Percentiles rank a stretch among this genome's conserved stretches.
Conservation (phyloP, 1,140 invertebrate species). For the Drosophila kohkoa region DNA sequence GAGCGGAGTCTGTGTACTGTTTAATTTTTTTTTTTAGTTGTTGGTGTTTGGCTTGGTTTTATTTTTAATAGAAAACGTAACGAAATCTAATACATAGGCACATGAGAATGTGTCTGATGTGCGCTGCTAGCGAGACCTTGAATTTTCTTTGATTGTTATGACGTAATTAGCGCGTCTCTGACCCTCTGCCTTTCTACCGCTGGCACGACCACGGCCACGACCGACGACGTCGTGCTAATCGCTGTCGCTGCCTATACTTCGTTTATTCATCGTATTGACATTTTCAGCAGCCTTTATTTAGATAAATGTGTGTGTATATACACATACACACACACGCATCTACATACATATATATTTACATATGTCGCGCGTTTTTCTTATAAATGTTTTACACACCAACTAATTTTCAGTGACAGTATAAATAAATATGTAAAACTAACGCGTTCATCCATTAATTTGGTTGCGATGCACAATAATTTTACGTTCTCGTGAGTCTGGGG, state of each 20-base stretch:
- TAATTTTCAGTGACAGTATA: background rate
- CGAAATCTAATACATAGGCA: conserved; percentile 75
- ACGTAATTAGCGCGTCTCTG: conserved; percentile 78
- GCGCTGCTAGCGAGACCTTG: conserved; percentile 69
- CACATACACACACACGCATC: background rate
- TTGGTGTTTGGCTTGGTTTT: conserved; percentile 53
- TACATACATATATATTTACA: conserved; percentile 24
- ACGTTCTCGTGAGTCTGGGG: background rate
- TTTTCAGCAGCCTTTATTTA: conserved; percentile 81
- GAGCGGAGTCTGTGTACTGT: conserved; percentile 42
- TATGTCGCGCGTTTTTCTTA: conserved; percentile 50
- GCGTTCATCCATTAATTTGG: background rate
- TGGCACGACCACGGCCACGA: conserved; percentile 60
- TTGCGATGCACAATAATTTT: conserved; percentile 10
- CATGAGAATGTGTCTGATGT: conserved; percentile 54
- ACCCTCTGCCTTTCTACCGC: conserved; percentile 49
- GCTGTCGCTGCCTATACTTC: conserved; percentile 52
- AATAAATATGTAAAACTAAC: background rate
- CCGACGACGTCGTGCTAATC: conserved; percentile 70
- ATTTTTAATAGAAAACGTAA: conserved; percentile 81
- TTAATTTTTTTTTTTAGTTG: conserved; percentile 32
- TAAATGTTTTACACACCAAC: conserved; percentile 11
- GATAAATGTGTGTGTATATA: conserved; percentile 29
- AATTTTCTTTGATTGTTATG: conserved; percentile 83
- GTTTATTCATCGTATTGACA: conserved; percentile 82